Evolutionary conservation across 2,888 invertebrate genomes (phyloP).

Genomic region (Patella caerulea): DNA sequence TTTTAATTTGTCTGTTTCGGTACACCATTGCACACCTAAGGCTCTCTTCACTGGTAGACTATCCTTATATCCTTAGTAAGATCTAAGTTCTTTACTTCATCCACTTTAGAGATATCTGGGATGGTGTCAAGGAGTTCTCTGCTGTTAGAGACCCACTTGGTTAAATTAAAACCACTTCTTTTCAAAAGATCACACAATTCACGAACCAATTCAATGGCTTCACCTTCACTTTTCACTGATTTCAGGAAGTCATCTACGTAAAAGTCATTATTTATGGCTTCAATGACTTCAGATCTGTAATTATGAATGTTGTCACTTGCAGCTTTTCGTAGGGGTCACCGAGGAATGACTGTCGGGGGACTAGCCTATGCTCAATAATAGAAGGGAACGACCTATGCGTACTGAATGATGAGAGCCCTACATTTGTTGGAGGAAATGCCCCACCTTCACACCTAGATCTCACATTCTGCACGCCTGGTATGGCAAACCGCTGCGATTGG

Average conservation of each 20-base stretch:
- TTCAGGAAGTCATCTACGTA: too few relatives aligned
- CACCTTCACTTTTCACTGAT: slow-evolving; percentile 15
- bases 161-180: slow-evolving; percentile 24
- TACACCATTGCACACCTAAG: slow-evolving; percentile 25
- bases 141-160: slow-evolving; percentile 26
- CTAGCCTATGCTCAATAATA: too few relatives aligned
- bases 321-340: too few relatives aligned
- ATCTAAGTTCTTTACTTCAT: slow-evolving; percentile 14
- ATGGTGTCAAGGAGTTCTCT: slow-evolving; percentile 18
- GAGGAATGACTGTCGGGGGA: too few relatives aligned
- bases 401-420: too few relatives aligned
- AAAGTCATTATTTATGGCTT: slow-evolving; percentile 19
- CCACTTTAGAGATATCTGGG: slow-evolving; percentile 14
- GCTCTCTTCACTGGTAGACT: slow-evolving; percentile 19
- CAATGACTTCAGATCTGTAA: slow-evolving; percentile 10
- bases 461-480: too few relatives aligned
- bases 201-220: slow-evolving; percentile 16
- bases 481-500: too few relatives aligned
- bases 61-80: slow-evolving; percentile 15
- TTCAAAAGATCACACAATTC: slow-evolving; percentile 18
- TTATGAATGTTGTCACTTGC: background rate
- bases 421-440: too few relatives aligned
- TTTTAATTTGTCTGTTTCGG: slow-evolving; percentile 11
- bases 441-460: too few relatives aligned
- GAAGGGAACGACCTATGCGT: too few relatives aligned